Evolutionary conservation across 2,888 invertebrate genomes (phyloP).

Genomic region (Macropis europaea): DNA sequence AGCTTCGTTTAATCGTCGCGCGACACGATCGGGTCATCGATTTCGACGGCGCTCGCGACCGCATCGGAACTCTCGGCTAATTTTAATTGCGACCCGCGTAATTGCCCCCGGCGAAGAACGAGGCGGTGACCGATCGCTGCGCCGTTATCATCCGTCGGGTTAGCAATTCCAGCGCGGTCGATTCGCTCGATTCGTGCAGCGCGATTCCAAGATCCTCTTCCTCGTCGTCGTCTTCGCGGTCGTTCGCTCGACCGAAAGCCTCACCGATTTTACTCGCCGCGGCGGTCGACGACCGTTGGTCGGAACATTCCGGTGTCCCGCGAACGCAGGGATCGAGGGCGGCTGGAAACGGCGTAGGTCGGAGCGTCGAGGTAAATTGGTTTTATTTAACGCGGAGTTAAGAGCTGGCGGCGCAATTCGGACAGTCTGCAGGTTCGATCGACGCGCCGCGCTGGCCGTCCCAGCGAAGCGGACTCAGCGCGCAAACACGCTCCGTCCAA

Average conservation of each 20-base stretch:
- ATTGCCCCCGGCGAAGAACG: slow-evolving; percentile 15
- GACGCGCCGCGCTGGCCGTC: slow-evolving; percentile 51
- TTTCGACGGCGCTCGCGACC: slow-evolving; percentile 5
- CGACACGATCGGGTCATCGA: slow-evolving; percentile 25
- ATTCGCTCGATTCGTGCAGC: no score
- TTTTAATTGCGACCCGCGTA: slow-evolving; percentile 33
- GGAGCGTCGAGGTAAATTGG: no score
- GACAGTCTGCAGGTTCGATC: slow-evolving; percentile 40
- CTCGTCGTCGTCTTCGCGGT: no score
- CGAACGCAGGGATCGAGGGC: no score
- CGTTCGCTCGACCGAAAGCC: no score
- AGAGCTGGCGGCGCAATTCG: neutral
- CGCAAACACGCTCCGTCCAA: slow-evolving; percentile 62
- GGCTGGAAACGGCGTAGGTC: no score
- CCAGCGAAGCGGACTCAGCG: slow-evolving; percentile 62
- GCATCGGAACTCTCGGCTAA: slow-evolving; percentile 22
- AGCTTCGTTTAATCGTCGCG: slow-evolving; percentile 22
- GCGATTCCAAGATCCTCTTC: no score
- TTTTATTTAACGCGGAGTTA: neutral
- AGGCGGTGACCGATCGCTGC: neutral
- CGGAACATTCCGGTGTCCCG: no score
- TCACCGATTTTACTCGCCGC: no score
- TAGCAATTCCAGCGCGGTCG: no score
- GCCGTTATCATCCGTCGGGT: no score
- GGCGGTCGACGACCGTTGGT: no score